Percentiles rank a stretch among this genome's conserved stretches.
These are phyloP conservation scores for Chunga burmeisteri DNA, from an alignment of 2,113 vertebrate genomes.

Conservation along the genomic window DNA sequence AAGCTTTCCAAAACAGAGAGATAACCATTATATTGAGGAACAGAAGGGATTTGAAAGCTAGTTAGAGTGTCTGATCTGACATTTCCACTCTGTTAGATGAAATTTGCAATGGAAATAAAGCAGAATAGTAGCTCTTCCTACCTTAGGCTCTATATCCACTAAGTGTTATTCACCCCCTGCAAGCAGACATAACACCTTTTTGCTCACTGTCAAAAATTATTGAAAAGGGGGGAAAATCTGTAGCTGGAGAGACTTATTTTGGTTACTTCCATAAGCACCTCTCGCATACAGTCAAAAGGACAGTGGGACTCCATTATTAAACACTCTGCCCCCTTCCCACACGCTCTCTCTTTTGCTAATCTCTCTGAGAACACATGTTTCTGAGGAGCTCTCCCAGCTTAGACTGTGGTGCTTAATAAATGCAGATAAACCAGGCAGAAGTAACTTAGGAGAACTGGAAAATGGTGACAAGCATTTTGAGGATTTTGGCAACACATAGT, in stretches of 20 bases:
- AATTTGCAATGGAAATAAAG: constrained; percentile 43
- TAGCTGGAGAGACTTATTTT: background rate
- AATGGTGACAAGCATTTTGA: fast-evolving
- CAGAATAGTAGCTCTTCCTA: background rate
- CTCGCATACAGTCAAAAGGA: background rate
- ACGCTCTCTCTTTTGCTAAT: background rate
- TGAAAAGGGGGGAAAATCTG: background rate
- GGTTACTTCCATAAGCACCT: background rate
- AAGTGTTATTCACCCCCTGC: background rate
- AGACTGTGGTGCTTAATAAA: background rate
- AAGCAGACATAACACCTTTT: background rate
- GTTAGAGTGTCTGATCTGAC: background rate
- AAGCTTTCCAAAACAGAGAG: background rate
- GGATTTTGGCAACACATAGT: background rate
- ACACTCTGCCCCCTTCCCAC: background rate
- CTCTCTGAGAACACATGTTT: background rate
- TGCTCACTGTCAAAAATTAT: background rate
- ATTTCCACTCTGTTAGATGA: background rate
- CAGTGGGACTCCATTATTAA: background rate
- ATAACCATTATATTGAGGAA: background rate
- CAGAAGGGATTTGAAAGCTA: background rate
- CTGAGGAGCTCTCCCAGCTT: background rate
- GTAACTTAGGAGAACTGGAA: background rate
- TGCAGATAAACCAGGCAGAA: background rate
- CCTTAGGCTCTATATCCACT: background rate